These are phyloP conservation scores for Stenotaenia linearis DNA, from an alignment of 2,888 invertebrate species.

Conservation along the genomic window DNA sequence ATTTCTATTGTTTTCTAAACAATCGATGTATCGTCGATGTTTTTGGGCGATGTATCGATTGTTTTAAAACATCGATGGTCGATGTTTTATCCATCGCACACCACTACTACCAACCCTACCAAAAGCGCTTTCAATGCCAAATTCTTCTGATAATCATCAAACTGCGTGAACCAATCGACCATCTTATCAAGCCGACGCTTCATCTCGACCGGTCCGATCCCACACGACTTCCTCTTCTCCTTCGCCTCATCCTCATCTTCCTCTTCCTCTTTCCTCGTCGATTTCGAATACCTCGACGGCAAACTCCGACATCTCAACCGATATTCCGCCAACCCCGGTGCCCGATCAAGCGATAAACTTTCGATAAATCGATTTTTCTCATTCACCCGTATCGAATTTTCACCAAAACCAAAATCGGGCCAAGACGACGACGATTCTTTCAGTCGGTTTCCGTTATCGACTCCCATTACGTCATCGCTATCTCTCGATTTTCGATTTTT, in stretches of 20 bases:
- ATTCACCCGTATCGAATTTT: not conserved
- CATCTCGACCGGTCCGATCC: constrained; percentile 33
- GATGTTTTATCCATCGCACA: too few relatives aligned
- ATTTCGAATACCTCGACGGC: not conserved
- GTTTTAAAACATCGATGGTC: too few relatives aligned
- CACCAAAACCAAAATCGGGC: not conserved
- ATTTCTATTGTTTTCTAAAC: too few relatives aligned
- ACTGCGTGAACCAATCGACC: constrained; percentile 36
- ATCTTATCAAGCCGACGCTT: constrained; percentile 33
- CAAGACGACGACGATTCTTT: not conserved
- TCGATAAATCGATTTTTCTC: not conserved
- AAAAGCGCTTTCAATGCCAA: constrained; percentile 34
- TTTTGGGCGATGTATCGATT: too few relatives aligned
- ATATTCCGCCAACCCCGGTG: not conserved
- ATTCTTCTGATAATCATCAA: constrained; percentile 37
- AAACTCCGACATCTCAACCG: not conserved
- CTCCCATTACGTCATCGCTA: not conserved
- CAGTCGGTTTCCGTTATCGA: not conserved
- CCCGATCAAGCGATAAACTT: not conserved
- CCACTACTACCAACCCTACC: too few relatives aligned
- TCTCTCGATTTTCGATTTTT: not conserved
- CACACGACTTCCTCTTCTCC: not conserved
- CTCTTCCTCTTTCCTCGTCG: not conserved
- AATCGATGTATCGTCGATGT: too few relatives aligned
- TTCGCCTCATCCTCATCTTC: not conserved